Base-by-base conservation (phyloP, 2,888 invertebrate species). In the Dynastes tityus region DNA sequence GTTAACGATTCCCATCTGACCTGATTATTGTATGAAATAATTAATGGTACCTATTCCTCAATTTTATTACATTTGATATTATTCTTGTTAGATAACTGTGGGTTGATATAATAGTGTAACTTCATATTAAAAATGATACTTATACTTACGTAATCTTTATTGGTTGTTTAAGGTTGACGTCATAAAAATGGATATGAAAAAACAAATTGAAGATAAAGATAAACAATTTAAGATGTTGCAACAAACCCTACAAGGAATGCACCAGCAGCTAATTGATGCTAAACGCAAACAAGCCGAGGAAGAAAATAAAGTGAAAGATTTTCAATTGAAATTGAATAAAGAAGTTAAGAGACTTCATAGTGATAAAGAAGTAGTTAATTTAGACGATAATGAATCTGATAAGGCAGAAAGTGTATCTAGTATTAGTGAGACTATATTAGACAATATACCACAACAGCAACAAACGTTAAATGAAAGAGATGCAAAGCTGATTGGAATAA, bases 401-500 rank as follows among this genome's bases (percentile, higher is more conserved):
- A 86, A 86, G 70, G 83, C 84, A 1, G 87, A 88, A 77, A 84
- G 83, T 27, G 80, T 80, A 16, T 80, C 83, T 1, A 86, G 85
- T 55, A 78, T 84, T 13, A 80, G 85, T 84, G 81, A 89, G 87
- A 80, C 88, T 87, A 77, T 87, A 83, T 61, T 85, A 83, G 80
- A 87, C 83, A 67, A 85, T 40, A 40, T 37, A 32, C 74, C 67
- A 45, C 78, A 74, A 13, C 74, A 74, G 13, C 67, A 67, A 16
- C 80, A 80, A 27, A 76, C 80, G 32, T 86, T 90, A 78, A 89
- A 89, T 32, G 92, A 92, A 83, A 90, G 89, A 78, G 94, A 94
- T 87, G 96, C 95, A 0, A 94, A 93, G 87, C 90, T 96, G n/a
- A 94, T 96, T 82, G 95, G 96, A 79, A 91, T 98, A 78, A 94